These are phyloP conservation scores for Rhizoglyphus robini DNA, from an alignment of 1,140 invertebrate species.

Conservation along the genomic window DNA sequence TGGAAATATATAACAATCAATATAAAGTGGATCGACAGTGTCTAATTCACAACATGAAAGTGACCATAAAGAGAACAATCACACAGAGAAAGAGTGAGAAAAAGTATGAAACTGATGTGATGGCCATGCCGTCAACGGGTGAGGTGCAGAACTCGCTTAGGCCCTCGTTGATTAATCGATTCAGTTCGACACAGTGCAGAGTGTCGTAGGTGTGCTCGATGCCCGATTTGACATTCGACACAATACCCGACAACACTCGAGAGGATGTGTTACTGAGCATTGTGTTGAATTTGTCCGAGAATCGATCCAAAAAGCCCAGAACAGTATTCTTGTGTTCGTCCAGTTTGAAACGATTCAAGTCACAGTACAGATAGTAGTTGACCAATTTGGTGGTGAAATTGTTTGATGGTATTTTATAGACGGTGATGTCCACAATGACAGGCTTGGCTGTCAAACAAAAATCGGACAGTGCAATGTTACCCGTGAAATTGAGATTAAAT, in stretches of 20 bases:
- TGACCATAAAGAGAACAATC: not conserved
- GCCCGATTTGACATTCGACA: not conserved
- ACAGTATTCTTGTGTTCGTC: not conserved
- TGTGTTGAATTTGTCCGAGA: not conserved
- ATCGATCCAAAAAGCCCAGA: not conserved
- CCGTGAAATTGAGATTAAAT: not conserved
- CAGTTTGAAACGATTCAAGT: not conserved
- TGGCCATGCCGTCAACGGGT: not conserved
- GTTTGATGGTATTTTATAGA: not conserved
- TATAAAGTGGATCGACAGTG: no score
- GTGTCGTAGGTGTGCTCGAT: not conserved
- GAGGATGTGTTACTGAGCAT: not conserved
- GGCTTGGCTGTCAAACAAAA: constrained; percentile 3
- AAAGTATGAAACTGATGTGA: not conserved
- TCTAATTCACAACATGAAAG: no score
- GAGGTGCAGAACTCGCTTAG: not conserved
- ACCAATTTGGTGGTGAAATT: not conserved
- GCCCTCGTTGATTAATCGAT: not conserved
- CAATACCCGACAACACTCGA: not conserved
- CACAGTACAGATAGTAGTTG: constrained; percentile 3
- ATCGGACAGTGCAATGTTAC: not conserved
- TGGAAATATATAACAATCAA: no score
- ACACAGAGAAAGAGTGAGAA: not conserved
- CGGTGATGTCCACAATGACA: not conserved
- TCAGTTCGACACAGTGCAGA: not conserved